Conservation (phyloP, 2,113 vertebrate species). For the Gnathonemus echidnorhynchus region DNA sequence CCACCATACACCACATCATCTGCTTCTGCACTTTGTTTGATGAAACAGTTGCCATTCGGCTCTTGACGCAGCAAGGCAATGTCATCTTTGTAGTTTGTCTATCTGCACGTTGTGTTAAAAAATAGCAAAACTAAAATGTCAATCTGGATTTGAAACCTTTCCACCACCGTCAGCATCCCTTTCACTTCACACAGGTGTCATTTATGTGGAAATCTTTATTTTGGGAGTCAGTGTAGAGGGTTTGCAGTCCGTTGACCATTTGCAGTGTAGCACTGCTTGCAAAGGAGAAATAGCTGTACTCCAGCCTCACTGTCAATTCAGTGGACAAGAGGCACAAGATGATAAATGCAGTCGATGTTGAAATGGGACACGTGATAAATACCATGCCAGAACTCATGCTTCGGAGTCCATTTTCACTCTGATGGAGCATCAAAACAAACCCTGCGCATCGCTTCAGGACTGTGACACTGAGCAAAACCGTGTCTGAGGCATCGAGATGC, state of each 20-base stretch:
- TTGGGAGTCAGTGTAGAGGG: not conserved
- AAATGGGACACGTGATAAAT: slow-evolving; percentile 42
- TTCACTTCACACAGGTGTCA: not conserved
- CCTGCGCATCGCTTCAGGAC: not conserved
- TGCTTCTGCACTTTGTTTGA: not conserved
- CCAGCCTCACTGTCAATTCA: slow-evolving; percentile 46
- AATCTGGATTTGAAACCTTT: not conserved
- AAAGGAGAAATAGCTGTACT: slow-evolving; percentile 43
- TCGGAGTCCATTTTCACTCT: slow-evolving; percentile 30
- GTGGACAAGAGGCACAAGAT: slow-evolving; percentile 32
- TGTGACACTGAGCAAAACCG: slow-evolving; percentile 7
- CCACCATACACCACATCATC: not conserved
- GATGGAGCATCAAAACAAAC: slow-evolving; percentile 28
- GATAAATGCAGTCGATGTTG: slow-evolving; percentile 61
- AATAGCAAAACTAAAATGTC: not conserved
- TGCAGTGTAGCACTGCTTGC: slow-evolving; percentile 26
- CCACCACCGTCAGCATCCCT: not conserved
- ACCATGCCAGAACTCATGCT: slow-evolving; percentile 25
- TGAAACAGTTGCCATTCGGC: not conserved
- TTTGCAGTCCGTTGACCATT: not conserved
- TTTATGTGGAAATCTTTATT: not conserved
- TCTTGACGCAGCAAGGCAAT: not conserved
- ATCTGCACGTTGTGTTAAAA: not conserved
- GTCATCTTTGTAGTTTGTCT: not conserved
- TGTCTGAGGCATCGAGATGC: not conserved